Conservation (phyloP, 2,888 invertebrate genomes). For the Zhengitettix transpicula region DNA sequence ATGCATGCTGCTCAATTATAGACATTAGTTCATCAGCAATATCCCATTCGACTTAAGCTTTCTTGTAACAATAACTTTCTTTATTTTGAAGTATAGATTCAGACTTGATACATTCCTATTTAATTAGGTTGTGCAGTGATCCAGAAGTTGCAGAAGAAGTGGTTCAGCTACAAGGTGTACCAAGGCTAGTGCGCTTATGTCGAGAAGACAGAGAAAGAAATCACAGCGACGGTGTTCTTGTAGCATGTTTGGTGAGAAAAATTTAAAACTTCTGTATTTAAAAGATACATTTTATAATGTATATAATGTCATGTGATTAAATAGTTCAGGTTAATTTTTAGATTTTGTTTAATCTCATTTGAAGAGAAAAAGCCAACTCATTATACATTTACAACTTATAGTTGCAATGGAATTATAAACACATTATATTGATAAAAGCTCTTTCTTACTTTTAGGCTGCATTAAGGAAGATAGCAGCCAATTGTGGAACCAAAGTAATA, state of each 20-base stretch:
- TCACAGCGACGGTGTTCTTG: constrained; percentile 47
- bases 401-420: no score
- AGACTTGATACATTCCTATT: not conserved
- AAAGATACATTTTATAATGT: no score
- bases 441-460: constrained; percentile 36
- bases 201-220: constrained; percentile 42
- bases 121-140: constrained; percentile 44
- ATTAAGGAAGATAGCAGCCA: constrained; percentile 40
- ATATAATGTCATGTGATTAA: no score
- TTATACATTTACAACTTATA: no score
- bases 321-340: no score
- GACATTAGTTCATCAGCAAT: no score
- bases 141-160: constrained; percentile 50
- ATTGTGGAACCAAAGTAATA: constrained; percentile 35
- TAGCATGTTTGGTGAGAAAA: constrained; percentile 41
- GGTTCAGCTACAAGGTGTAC: constrained; percentile 48
- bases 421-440: not conserved
- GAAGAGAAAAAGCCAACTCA: no score
- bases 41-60: no score
- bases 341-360: not conserved
- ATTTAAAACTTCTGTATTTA: not conserved
- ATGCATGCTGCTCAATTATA: no score
- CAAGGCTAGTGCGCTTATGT: constrained; percentile 48
- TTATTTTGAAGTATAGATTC: no score
- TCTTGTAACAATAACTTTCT: no score